Evolutionary conservation across 2,888 invertebrate species (phyloP), one percentile per base, ranked within the genome.

Genomic region (Adineta ricciae): DNA sequence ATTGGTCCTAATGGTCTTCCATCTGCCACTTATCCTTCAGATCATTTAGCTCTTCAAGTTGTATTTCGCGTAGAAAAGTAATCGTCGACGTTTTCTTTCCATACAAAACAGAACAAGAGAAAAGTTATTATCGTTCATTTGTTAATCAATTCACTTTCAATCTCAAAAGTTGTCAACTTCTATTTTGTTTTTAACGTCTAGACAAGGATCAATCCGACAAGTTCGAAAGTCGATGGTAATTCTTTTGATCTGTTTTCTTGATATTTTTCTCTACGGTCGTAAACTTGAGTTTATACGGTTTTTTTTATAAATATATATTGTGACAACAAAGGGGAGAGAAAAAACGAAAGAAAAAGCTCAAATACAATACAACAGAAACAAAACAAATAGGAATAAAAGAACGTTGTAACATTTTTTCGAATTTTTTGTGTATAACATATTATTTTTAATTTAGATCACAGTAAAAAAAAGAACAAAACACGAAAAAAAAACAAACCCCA

Each of bases 11-110:
- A 92, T 87, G 91, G 93, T 83, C 92, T 94, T 41, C 94, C 94
- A 4, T 93, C 93, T 84, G 91, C 92, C 87, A 90, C 91, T 84
- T 94, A 94, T 90, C 94, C 94, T 0, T 94, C 94, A 1, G 94
- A 94, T 91, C 94, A 94, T 89, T 93, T 94, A 88, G 93, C 94
- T 0, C 91, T 94, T 86, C 93, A 88, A 9, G 87, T 88, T 87
- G 89, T 90, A 84, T 87, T 89, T 84, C 64, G 32, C 3, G 32
- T 64, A 19, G 14, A 8, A 32, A 32, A 27, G 4, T 64, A 64
- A 32, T 50, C 19, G 8, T 49, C 8, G 14, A 49, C 14, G 8
- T 49, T 49, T 49, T 14, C 8, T 49, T 49, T 50, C 2, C 19
- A 50, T 50, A 50, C 50, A 50, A 19, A 50, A 5, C 46, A n/a